A percentile compares a stretch with the other conserved stretches of the same genome.
Evolutionary conservation across 2,797 vertebrate species (phyloP).

Genomic region (Gila robusta): DNA sequence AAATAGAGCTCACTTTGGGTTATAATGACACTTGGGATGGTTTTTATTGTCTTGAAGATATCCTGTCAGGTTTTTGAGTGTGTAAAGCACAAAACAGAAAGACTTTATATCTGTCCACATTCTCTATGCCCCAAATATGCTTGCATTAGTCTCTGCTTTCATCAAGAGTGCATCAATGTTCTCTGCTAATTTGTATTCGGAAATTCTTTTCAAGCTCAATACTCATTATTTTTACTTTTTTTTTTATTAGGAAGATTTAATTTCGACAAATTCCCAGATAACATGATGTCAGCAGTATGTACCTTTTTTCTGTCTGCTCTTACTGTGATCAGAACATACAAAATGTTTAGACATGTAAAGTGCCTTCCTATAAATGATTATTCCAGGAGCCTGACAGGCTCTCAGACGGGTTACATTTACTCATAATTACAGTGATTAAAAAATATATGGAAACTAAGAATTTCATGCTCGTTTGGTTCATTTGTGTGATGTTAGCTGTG

Average conservation of each 20-base stretch:
- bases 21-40: background rate
- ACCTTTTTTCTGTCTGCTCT: background rate
- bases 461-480: background rate
- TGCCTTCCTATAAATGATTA: conserved; percentile 24
- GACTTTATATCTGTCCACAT: background rate
- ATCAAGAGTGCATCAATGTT: background rate
- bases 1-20: background rate
- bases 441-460: background rate
- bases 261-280: background rate
- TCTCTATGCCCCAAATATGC: background rate
- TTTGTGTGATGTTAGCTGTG: background rate
- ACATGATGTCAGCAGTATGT: background rate
- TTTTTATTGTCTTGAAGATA: conserved; percentile 1
- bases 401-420: background rate
- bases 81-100: background rate
- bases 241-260: background rate
- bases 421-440: conserved; percentile 33
- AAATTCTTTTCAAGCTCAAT: background rate
- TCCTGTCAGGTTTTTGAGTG: background rate
- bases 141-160: background rate
- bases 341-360: conserved; percentile 10
- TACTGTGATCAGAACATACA: background rate
- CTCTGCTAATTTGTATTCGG: background rate
- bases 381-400: conserved; percentile 8
- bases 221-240: background rate